Evolutionary conservation across 2,113 vertebrate genomes (phyloP), one percentile per base, ranked within the genome.

Genomic region (Chionodraco myersi): DNA sequence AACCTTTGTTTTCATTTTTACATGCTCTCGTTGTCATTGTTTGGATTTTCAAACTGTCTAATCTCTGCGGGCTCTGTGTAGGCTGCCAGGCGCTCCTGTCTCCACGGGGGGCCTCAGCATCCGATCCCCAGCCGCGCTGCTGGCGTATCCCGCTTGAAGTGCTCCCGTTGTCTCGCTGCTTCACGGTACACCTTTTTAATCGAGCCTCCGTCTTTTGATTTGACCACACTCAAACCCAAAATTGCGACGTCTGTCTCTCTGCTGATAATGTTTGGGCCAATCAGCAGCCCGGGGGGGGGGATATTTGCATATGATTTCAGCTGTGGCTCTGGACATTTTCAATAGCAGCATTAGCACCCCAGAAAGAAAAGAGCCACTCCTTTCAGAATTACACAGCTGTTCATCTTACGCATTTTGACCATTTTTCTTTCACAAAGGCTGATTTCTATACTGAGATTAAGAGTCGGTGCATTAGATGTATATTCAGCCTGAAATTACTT

Each of bases 231-330:
- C 84, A 68, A 65, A 34, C 83, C 88, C 70, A 54, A 92, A 78
- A 82, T 53, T 56, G 81, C 82, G 21, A 85, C 68, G 72, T 23
- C 93, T 95, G 94, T 79, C 82, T 93, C 90, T 91, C 72, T 91
- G 92, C 90, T 93, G 94, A 95, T 95, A 95, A 89, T 90, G 71
- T 79, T 84, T 88, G 85, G 89, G 91, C 71, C 87, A 77, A 75
- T 81, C 84, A 18, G 76, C 88, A 3, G 93, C 68, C 69, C 92
- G 88, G 90, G 93, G 91, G 94, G 79, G 21, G 21, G 21, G 21
- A 80, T 79, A 94, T 94, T 94, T 94, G 93, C 93, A 94, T 94
- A 93, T 77, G 86, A 82, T 93, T 94, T 92, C 87, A 80, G 77
- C 82, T 51, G 81, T 69, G 88, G 68, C 84, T 91, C 66, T 76